Evolutionary conservation across 1,140 invertebrate genomes (phyloP).

Genomic region (Pogonomyrmex barbatus): DNA sequence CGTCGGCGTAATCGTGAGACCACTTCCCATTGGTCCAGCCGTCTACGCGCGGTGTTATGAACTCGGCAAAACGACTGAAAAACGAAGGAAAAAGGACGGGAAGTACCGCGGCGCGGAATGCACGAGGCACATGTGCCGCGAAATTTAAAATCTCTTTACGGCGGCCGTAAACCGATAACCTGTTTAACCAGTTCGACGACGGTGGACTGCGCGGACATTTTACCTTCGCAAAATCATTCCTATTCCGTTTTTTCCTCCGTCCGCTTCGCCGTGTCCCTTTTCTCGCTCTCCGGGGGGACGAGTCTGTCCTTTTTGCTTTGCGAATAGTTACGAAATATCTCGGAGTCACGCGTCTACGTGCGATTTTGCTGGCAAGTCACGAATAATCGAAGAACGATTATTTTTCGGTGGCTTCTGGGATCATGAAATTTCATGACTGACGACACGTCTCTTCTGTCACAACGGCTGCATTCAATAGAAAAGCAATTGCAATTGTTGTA

Average conservation of each 20-base stretch:
- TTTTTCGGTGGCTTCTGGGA: background rate
- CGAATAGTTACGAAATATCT: background rate
- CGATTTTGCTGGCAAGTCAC: background rate
- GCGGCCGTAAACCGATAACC: conserved; percentile 84
- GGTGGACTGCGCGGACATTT: conserved; percentile 69
- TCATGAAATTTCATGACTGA: background rate
- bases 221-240: conserved; percentile 80
- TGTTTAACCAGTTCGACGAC: conserved; percentile 83
- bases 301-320: background rate
- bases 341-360: background rate
- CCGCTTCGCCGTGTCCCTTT: conserved; percentile 29
- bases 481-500: no score
- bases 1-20: conserved; percentile 5
- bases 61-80: conserved; percentile 51
- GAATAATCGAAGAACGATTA: background rate
- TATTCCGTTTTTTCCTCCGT: conserved; percentile 74
- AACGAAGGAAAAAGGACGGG: conserved; percentile 41
- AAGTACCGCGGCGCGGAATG: conserved; percentile 69
- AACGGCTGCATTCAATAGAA: no score
- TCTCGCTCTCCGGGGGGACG: background rate
- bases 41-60: conserved; percentile 13
- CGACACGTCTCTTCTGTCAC: no score
- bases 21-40: conserved; percentile 26
- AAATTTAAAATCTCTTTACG: conserved; percentile 85
- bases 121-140: conserved; percentile 79